A percentile compares a stretch with the other conserved stretches of the same genome.
Conservation (phyloP, 2,113 vertebrate species). For the Amblyopsis rosae region DNA sequence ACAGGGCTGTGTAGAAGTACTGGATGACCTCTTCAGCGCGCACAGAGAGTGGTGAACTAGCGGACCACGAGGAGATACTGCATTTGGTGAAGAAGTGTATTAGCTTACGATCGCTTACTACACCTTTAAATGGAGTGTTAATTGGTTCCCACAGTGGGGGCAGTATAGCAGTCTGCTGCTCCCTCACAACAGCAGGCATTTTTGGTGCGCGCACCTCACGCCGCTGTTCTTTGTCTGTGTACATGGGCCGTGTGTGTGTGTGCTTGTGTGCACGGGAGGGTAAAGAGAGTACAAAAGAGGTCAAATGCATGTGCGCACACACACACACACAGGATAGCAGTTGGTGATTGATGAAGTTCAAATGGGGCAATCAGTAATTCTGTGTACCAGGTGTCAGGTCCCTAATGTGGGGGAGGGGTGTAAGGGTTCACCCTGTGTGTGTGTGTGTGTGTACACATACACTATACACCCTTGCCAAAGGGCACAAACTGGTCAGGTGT, state of each 20-base stretch:
- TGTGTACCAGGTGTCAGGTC: conserved; percentile 27
- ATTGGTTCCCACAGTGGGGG: no score
- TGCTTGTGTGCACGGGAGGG: conserved; percentile 4
- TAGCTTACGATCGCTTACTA: no score
- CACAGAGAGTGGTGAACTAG: no score
- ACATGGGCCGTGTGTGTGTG: background rate
- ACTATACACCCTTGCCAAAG: background rate
- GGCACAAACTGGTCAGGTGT: background rate
- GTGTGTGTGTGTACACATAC: background rate
- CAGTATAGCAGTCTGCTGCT: no score
- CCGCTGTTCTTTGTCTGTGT: background rate
- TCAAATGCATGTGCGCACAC: background rate
- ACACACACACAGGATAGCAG: conserved; percentile 8
- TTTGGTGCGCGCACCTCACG: no score
- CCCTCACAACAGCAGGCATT: no score
- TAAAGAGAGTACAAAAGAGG: conserved; percentile 38
- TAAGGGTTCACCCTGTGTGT: conserved; percentile 26
- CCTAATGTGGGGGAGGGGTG: background rate
- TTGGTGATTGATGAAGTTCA: conserved; percentile 29
- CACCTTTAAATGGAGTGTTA: no score
- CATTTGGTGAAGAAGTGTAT: no score
- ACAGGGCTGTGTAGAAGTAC: no score
- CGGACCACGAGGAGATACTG: no score
- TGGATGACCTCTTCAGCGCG: no score
- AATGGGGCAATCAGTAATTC: conserved; percentile 28